Percentiles rank a stretch among this genome's conserved stretches.
Conservation (phyloP, 2,113 vertebrate species). For the Atractosteus spatula region DNA sequence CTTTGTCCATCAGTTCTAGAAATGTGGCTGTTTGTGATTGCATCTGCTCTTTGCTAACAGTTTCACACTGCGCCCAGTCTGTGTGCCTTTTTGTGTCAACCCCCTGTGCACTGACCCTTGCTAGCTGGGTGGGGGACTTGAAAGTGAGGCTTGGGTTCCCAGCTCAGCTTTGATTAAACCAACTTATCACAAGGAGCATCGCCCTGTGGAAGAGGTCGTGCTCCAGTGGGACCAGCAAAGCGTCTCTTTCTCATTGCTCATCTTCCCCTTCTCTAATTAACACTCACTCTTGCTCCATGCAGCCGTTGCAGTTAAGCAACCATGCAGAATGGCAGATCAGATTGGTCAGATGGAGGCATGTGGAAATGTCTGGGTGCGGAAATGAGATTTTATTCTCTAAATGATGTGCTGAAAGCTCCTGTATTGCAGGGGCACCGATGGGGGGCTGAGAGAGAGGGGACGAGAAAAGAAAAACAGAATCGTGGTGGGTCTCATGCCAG, state of each 20-base stretch:
- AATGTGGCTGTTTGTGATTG: too few species aligned
- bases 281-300: constrained; percentile 8
- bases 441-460: not conserved
- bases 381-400: not conserved
- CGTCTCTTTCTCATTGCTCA: not conserved
- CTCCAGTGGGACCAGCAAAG: not conserved
- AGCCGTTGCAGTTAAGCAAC: too few species aligned
- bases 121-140: not conserved
- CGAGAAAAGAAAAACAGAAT: constrained; percentile 13
- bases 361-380: constrained; percentile 12
- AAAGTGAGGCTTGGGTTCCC: not conserved
- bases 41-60: too few species aligned
- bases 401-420: not conserved
- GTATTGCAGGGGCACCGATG: not conserved
- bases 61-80: too few species aligned
- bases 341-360: not conserved
- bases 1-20: too few species aligned
- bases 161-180: not conserved
- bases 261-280: constrained; percentile 39
- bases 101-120: constrained; percentile 16
- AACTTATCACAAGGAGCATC: not conserved
- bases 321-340: too few species aligned
- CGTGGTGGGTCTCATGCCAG: constrained; percentile 36
- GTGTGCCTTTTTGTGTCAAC: too few species aligned
- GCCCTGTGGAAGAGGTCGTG: not conserved